These are phyloP conservation scores for Bos taurus DNA, from an alignment of 2,113 vertebrate genomes.

Conservation along the genomic window ARS-UCD2.0 NC_037331.1:12866001-12866500, in stretches of 20 bases:
- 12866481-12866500: background rate
- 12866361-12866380: background rate
- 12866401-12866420: background rate
- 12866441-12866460: background rate
- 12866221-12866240: background rate
- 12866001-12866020: background rate
- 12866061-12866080: background rate
- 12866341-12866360: background rate
- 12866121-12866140: background rate
- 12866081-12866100: background rate
- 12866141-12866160: background rate
- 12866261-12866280: background rate
- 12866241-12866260: background rate
- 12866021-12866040: background rate
- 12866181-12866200: background rate
- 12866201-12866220: background rate
- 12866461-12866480: background rate
- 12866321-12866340: background rate
- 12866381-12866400: background rate
- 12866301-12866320: background rate
- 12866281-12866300: background rate
- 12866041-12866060: accelerated
- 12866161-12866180: background rate
- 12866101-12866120: background rate
- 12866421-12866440: background rate